phyloP scores from a whole-genome alignment of 2,113 vertebrate species.

The Dunckerocampus dactyliophorus region DNA sequence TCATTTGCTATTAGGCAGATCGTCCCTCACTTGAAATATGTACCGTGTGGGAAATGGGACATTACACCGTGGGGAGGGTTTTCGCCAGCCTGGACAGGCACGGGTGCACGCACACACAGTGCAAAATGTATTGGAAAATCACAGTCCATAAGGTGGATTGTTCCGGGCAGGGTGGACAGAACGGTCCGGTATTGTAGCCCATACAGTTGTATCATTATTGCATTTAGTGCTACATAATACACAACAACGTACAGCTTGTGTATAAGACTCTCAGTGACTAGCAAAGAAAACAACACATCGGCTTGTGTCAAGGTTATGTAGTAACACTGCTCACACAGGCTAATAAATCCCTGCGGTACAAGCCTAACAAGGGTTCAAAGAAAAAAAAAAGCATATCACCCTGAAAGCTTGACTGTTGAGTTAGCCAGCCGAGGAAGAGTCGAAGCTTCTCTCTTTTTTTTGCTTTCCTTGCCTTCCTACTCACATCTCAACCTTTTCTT shows the following conservation, averaged over 20 bases:
- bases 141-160: too few relatives aligned
- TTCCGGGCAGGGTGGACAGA: too few relatives aligned
- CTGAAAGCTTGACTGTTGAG: slow-evolving; percentile 11
- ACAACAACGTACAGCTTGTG: background rate
- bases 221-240: too few relatives aligned
- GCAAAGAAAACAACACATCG: slow-evolving; percentile 13
- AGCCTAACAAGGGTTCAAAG: slow-evolving; percentile 26
- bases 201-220: too few relatives aligned
- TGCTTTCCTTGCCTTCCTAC: background rate
- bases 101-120: too few relatives aligned
- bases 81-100: too few relatives aligned
- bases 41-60: too few relatives aligned
- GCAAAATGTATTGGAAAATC: too few relatives aligned
- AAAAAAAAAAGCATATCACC: slow-evolving; percentile 30
- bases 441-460: slow-evolving; percentile 18
- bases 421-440: slow-evolving; percentile 38
- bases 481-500: background rate
- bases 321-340: slow-evolving; percentile 23
- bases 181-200: too few relatives aligned
- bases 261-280: background rate
- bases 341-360: slow-evolving; percentile 38
- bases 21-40: too few relatives aligned
- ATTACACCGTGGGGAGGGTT: too few relatives aligned
- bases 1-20: too few relatives aligned
- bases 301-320: slow-evolving; percentile 29